Base-by-base conservation (phyloP, 1,140 invertebrate genomes). In the Procambarus clarkii region DNA sequence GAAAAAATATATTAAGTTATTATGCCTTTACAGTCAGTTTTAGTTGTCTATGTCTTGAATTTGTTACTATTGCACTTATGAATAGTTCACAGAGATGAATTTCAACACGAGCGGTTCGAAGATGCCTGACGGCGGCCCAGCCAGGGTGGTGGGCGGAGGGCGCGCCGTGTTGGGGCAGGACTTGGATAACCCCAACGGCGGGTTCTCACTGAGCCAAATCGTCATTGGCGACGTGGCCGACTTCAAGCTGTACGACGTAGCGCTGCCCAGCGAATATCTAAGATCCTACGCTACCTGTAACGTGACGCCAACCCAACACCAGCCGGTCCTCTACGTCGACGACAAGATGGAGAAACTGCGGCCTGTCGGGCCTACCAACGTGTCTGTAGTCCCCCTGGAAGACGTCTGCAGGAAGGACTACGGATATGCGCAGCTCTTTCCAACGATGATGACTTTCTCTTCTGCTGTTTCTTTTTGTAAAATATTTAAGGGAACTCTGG, bases 161-260 rank as follows among this genome's bases (percentile, higher is more conserved):
- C 76, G 76, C 34, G 11, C n/a, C n/a, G 76, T 78, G 76, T n/a
- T 78, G 76, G 76, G 76, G 3, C 76, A 78, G 76, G 46, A 48
- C 34, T 18, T 78, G 11, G 76, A 78, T 9, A 78, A 18, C n/a
- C 5, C 24, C 7, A 18, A 45, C 0, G 76, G 76, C 11, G 46
- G n/a, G 9, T 45, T 78, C 76, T 78, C 76, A 48, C 44, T 1
- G 9, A 48, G 46, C 46, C 76, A 78, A 44, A 1, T 78, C 13
- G 9, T 45, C 76, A 78, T 78, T 44, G 76, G 76, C 4, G 76
- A 78, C 0, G 24, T 78, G 11, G 76, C 76, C 1, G 76, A 78
- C 76, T 44, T 45, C n/a, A 78, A n/a, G 2, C 34, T 78, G 7
- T 78, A 78, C 46, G 76, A 78, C 18, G 46, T 44, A 24, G 76